Percentiles rank a stretch among this genome's conserved stretches.
Evolutionary conservation across 2,113 vertebrate genomes (phyloP).

Genomic region (Lepus europaeus): DNA sequence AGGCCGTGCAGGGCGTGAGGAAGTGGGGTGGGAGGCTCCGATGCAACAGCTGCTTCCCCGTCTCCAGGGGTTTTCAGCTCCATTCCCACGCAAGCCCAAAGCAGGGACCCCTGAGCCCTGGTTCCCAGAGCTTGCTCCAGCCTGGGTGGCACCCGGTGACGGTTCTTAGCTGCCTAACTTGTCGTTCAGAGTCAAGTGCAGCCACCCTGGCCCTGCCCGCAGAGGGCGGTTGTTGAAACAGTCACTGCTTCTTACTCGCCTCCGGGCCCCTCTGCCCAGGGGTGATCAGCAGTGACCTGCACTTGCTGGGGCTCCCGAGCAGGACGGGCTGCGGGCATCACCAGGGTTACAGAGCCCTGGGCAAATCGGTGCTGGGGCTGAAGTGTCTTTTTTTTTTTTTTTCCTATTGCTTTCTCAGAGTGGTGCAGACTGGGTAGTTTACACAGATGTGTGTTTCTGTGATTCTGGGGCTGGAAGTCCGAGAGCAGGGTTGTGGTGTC

Average conservation of each 20-base stretch:
- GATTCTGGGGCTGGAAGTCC: background rate
- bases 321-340: background rate
- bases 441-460: background rate
- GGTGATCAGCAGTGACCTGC: no score
- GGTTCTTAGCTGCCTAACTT: background rate
- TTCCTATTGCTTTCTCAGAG: background rate
- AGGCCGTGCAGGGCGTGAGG: no score
- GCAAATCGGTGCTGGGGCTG: background rate
- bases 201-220: background rate
- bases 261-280: background rate
- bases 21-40: background rate
- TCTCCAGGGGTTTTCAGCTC: background rate
- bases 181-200: background rate
- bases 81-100: constrained; percentile 17
- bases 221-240: background rate
- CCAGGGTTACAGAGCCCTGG: background rate
- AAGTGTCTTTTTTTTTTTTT: no score
- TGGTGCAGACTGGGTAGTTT: background rate
- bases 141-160: background rate
- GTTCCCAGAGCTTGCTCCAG: background rate
- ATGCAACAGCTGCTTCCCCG: background rate
- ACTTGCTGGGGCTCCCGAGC: no score
- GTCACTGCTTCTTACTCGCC: background rate
- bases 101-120: background rate
- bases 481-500: background rate